phyloP scores from a whole-genome alignment of 2,113 vertebrate species.

The Nymphicus hollandicus region DNA sequence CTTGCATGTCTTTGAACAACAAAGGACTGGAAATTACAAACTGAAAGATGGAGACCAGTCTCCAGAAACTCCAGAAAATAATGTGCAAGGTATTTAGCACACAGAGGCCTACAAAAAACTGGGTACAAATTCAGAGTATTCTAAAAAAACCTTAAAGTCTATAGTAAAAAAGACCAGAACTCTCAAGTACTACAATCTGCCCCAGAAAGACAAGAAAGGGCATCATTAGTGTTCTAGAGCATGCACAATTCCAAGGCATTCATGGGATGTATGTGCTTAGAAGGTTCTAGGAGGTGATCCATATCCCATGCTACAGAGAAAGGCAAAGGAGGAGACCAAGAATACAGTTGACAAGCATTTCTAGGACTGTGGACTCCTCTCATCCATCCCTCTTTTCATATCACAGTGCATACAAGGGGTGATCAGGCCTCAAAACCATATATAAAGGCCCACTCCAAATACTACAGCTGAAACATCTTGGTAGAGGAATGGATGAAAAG shows the following conservation, averaged over 20 bases:
- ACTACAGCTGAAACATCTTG: background rate
- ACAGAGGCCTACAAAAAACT: background rate
- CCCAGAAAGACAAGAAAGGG: background rate
- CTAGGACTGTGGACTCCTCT: background rate
- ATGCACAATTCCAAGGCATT: background rate
- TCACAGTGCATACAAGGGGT: background rate
- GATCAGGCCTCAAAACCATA: background rate
- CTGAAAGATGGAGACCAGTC: background rate
- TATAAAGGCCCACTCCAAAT: background rate
- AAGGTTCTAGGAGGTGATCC: background rate
- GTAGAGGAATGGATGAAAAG: background rate
- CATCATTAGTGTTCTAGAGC: background rate
- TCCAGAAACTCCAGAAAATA: background rate
- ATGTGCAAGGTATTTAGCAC: background rate
- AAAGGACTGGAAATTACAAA: conserved; percentile 19
- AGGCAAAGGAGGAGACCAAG: background rate
- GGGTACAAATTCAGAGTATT: background rate
- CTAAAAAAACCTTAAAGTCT: background rate
- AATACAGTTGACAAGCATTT: background rate
- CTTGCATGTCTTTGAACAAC: conserved; percentile 19
- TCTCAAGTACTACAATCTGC: background rate
- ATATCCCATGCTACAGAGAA: background rate
- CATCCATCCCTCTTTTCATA: background rate
- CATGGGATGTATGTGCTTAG: background rate
- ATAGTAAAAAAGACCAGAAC: background rate